These are phyloP conservation scores for Armadillidium nasatum DNA, from an alignment of 1,140 invertebrate species.

Conservation along the genomic window DNA sequence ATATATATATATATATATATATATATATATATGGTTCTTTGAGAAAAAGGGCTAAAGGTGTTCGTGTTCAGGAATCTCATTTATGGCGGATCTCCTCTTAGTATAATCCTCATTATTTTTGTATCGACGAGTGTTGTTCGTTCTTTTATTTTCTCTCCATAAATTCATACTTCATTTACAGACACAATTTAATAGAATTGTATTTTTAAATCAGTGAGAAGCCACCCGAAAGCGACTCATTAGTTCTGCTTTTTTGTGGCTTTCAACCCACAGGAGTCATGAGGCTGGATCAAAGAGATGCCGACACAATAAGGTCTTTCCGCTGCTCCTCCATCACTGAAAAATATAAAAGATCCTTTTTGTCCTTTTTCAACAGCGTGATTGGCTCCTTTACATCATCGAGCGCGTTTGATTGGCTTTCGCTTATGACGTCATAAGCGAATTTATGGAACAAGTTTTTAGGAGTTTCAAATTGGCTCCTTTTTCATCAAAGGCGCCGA, in stretches of 20 bases:
- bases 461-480: background rate
- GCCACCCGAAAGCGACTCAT: background rate
- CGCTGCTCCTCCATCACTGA: background rate
- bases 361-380: background rate
- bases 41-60: too few relatives aligned
- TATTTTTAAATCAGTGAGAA: conserved; percentile 5
- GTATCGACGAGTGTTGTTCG: background rate
- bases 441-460: background rate
- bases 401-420: background rate
- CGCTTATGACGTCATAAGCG: background rate
- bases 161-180: conserved; percentile 9
- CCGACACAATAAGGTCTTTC: background rate
- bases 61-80: too few relatives aligned
- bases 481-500: background rate
- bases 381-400: background rate
- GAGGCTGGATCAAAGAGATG: background rate
- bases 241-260: background rate
- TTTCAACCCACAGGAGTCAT: background rate
- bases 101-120: too few relatives aligned
- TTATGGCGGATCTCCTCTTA: too few relatives aligned
- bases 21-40: too few relatives aligned
- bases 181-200: background rate
- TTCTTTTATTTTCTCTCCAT: background rate
- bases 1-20: too few relatives aligned
- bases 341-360: background rate